These are phyloP conservation scores for Tetranychus truncatus DNA, from an alignment of 2,888 invertebrate species.

Conservation along the genomic window DNA sequence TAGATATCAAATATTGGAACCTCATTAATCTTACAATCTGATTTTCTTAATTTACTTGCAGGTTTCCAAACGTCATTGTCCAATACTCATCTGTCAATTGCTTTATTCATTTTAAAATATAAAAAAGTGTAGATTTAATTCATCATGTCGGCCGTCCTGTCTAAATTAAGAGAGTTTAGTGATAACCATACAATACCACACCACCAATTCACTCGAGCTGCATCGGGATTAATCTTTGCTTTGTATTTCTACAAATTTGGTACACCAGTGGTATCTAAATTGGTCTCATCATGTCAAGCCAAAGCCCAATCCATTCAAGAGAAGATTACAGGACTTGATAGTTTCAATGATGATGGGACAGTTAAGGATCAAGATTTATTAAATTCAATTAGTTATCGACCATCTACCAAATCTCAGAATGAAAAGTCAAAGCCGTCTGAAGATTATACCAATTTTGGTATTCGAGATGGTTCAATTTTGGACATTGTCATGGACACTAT, in stretches of 20 bases:
- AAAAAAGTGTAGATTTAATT: neutral
- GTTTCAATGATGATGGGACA: neutral
- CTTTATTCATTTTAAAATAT: neutral
- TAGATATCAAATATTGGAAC: neutral
- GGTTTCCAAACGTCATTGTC: neutral
- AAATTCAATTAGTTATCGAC: slow-evolving; percentile 1
- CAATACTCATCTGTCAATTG: neutral
- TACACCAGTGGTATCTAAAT: slow-evolving; percentile 15
- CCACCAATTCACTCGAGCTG: slow-evolving; percentile 18
- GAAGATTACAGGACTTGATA: slow-evolving; percentile 9
- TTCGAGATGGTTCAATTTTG: slow-evolving; percentile 5
- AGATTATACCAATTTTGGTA: slow-evolving; percentile 22
- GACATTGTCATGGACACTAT: slow-evolving; percentile 5
- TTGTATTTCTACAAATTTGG: slow-evolving; percentile 18
- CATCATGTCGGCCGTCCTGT: slow-evolving; percentile 20
- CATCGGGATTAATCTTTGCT: slow-evolving; percentile 18
- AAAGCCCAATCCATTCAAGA: slow-evolving; percentile 15
- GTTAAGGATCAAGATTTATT: neutral
- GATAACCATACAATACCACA: slow-evolving; percentile 17
- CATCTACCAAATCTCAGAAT: neutral
- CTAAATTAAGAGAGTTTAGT: slow-evolving; percentile 19
- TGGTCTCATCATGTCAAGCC: neutral
- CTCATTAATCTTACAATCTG: no score
- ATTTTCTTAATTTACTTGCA: neutral
- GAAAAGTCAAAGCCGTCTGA: slow-evolving; percentile 4